Conservation (phyloP, 2,888 invertebrate species). For the Cephus pygmeus region DNA sequence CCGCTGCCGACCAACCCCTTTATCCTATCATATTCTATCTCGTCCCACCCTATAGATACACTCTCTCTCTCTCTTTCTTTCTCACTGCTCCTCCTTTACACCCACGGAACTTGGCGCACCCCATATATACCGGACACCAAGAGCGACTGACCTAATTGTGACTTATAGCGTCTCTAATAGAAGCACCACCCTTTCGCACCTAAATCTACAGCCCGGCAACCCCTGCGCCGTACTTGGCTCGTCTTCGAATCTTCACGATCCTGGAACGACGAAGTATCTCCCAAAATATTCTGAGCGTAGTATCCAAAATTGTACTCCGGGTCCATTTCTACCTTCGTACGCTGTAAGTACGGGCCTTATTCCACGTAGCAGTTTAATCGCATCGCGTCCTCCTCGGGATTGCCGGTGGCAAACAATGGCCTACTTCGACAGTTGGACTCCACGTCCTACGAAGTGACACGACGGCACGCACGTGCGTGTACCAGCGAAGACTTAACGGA, state of each 20-base stretch:
- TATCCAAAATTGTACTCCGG: not conserved
- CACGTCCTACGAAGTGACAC: constrained; percentile 4
- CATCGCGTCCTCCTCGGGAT: not conserved
- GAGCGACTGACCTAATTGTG: constrained; percentile 62
- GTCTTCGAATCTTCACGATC: not conserved
- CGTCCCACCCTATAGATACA: not conserved
- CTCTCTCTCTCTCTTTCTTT: constrained; percentile 3
- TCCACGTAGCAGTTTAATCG: not conserved
- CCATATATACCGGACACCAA: constrained; percentile 29
- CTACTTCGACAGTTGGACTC: constrained; percentile 21
- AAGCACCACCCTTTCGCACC: constrained; percentile 40
- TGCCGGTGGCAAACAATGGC: constrained; percentile 9
- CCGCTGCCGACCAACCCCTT: constrained; percentile 33
- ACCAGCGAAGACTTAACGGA: constrained; percentile 35
- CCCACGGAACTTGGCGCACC: constrained; percentile 47
- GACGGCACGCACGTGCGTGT: constrained; percentile 25
- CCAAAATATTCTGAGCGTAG: not conserved
- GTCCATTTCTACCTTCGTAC: not conserved
- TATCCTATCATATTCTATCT: not conserved
- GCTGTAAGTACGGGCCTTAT: not conserved
- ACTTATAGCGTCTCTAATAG: constrained; percentile 62
- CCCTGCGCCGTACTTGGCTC: not conserved
- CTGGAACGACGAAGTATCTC: not conserved
- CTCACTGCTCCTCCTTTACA: constrained; percentile 36
- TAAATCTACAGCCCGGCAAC: constrained; percentile 21